Conservation (phyloP, 2,888 invertebrate genomes). For the Thelaira solivaga region DNA sequence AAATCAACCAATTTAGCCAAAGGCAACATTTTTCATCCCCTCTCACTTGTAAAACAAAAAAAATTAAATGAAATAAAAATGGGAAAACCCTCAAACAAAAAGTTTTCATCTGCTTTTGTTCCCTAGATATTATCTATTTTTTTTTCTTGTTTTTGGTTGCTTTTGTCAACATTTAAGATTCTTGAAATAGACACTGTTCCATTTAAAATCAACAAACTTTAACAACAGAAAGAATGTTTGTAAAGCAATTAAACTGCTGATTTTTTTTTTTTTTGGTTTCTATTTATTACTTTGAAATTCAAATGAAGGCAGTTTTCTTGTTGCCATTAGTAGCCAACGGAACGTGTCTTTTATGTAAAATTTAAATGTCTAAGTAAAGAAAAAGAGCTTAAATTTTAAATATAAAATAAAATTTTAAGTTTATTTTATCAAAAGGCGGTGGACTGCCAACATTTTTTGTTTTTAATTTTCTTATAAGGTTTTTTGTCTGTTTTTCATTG, state of each 20-base stretch:
- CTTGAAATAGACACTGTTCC: neutral
- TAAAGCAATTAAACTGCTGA: slow-evolving; percentile 72
- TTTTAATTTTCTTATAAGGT: too few species aligned
- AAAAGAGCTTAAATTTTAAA: neutral
- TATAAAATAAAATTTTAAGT: slow-evolving; percentile 28
- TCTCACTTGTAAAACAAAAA: too few species aligned
- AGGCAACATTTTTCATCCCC: slow-evolving; percentile 4
- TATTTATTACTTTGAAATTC: slow-evolving; percentile 46
- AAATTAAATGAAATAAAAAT: neutral
- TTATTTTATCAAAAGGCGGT: too few species aligned
- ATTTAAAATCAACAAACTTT: neutral
- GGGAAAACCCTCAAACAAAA: slow-evolving; percentile 29
- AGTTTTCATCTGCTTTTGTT: slow-evolving; percentile 9
- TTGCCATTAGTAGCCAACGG: neutral
- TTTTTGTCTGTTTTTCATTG: too few species aligned
- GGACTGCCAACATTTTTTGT: too few species aligned
- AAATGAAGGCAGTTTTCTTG: slow-evolving; percentile 22
- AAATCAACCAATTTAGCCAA: slow-evolving; percentile 22
- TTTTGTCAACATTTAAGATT: neutral
- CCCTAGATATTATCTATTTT: neutral
- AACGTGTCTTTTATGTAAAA: slow-evolving; percentile 14
- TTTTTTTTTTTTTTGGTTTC: too few species aligned
- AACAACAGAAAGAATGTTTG: slow-evolving; percentile 68
- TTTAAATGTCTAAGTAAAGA: too few species aligned
- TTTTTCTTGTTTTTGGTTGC: neutral